These are phyloP conservation scores for Noctua fimbriata DNA, from an alignment of 2,888 invertebrate genomes.

Conservation along the genomic window DNA sequence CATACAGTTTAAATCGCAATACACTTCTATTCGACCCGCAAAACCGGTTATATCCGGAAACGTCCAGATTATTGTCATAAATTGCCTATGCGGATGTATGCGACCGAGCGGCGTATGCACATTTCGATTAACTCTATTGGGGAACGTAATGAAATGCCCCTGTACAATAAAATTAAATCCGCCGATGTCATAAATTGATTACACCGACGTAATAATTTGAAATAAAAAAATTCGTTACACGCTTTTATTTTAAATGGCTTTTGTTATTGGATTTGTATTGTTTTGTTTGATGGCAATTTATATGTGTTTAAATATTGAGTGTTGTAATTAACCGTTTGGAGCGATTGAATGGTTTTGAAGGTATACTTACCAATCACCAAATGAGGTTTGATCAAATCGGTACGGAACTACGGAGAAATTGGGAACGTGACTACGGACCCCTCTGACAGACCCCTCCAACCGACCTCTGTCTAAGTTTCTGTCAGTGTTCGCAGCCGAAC, in stretches of 20 bases:
- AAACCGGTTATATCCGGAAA: constrained; percentile 79
- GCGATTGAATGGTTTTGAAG: background rate
- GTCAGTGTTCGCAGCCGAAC: background rate
- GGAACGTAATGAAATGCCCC: constrained; percentile 77
- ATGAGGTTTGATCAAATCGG: background rate
- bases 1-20: constrained; percentile 78
- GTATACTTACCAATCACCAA: too few species aligned
- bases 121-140: constrained; percentile 81
- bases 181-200: constrained; percentile 70
- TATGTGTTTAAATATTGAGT: constrained; percentile 17
- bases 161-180: constrained; percentile 78
- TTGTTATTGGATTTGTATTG: constrained; percentile 48
- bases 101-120: constrained; percentile 73
- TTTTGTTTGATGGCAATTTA: constrained; percentile 25
- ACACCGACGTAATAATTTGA: constrained; percentile 68
- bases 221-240: constrained; percentile 61
- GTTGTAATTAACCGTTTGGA: background rate
- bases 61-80: constrained; percentile 86
- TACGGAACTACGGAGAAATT: background rate
- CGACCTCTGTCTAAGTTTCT: too few species aligned
- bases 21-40: constrained; percentile 79
- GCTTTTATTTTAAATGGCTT: constrained; percentile 45
- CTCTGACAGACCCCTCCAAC: too few species aligned
- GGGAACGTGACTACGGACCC: background rate
- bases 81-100: constrained; percentile 75